Evolutionary conservation across 2,888 invertebrate genomes (phyloP), one percentile per base, ranked within the genome.

Genomic region (Phlogophora meticulosa): DNA sequence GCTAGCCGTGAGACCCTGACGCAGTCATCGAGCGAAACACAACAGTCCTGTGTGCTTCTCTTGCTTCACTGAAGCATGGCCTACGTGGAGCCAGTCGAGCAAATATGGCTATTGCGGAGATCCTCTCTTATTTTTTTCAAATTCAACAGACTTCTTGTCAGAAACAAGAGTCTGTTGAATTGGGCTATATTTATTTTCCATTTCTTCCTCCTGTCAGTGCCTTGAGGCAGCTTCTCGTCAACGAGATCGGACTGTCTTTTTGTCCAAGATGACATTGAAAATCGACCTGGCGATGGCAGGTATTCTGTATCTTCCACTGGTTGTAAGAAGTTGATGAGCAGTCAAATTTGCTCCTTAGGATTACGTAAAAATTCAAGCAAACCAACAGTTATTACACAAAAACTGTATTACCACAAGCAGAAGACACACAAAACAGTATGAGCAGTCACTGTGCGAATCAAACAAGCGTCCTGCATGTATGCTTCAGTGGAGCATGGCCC

Each of bases 401-500:
- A 65, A 71, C 67, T n/a, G 56, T 57, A 69, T 45, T n/a, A 56
- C 36, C 46, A 17, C 20, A 32, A 13, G 20, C 52, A 32, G 51
- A 74, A 71, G 74, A 51, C 55, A 52, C 46, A 53, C 63, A 38
- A 62, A 64, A 79, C 70, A 60, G 76, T 77, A 51, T 68, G 76
- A 65, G 87, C 84, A 87, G 81, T 81, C 87, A 88, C 67, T 62
- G 86, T 73, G 85, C 87, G 87, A 85, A 83, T 85, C 86, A 80
- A 84, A 79, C 81, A 76, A 63, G 63, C 81, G 66, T 83, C 83
- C 82, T 83, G 71, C 45, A 22, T 74, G 78, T 80, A 73, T 82
- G 90, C 87, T 88, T 83, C 90, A 91, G 76, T 90, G 89, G 78
- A 90, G 85, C 90, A 87, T 87, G 83, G 48, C 58, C 87, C 90